Base-by-base conservation (phyloP, 2,888 invertebrate species). In the Cantharis lateralis region DNA sequence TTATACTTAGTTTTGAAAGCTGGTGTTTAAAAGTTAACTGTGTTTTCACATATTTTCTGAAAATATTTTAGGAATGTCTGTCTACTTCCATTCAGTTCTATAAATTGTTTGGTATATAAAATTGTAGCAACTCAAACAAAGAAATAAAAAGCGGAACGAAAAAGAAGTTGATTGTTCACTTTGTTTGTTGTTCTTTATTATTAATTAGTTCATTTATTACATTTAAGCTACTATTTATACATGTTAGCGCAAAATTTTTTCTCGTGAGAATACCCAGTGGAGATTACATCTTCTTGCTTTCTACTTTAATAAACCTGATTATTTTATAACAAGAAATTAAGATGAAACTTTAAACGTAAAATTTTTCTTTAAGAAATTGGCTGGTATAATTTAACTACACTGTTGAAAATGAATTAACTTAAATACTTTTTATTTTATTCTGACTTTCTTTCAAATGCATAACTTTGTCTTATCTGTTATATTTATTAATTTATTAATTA, bases 111-210 rank as follows among this genome's bases (percentile, higher is more conserved):
- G 48, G 1, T 48, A 48, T 48, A 48, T 48, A n/a, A 48, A 48
- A 48, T 48, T 48, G n/a, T 48, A 48, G 48, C 48, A n/a, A 48
- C 48, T n/a, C 15, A 62, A 71, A 62, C 62, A 62, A n/a, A 63
- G 63, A 20, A 28, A 71, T 63, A 63, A 26, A 62, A 15, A 62
- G 10, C 3, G 10, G 28, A 26, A 64, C n/a, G n/a, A 32, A 15
- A 66, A 20, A 66, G 48, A 69, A 13, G 32, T 72, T 61, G 15
- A 28, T 20, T 72, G n/a, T 61, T 18, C 48, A 48, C 62, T 72
- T 72, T 72, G 66, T 72, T 72, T 26, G 64, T 48, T 26, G 72
- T 48, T 66, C 20, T 69, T 72, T 26, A 72, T 72, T 64, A 72
- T 72, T 72, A 72, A 72, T 66, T 72, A 16, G 68, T 32, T 32